Evolutionary conservation across 1,140 invertebrate species (phyloP).

Genomic region (Lordiphosa stackelbergi): DNA sequence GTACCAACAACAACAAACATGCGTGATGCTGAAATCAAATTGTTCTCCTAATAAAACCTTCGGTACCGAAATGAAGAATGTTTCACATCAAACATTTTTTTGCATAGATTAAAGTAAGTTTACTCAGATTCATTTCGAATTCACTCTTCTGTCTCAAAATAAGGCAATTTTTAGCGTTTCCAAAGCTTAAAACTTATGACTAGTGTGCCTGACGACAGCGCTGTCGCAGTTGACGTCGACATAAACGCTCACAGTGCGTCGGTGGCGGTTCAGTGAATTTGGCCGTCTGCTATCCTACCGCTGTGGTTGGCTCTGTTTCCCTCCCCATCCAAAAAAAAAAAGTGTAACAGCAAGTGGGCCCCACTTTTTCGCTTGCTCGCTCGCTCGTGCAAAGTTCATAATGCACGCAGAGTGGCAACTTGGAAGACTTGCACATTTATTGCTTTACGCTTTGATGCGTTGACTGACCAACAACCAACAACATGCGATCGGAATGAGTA

Average conservation of each 20-base stretch:
- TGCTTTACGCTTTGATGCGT: conserved; percentile 74
- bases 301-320: conserved; percentile 2
- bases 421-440: conserved; percentile 57
- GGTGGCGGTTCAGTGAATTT: conserved; percentile 49
- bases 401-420: conserved; percentile 57
- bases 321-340: conserved; percentile 24
- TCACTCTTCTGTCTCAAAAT: too few species aligned
- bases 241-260: conserved; percentile 22
- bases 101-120: too few species aligned
- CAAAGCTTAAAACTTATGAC: not conserved
- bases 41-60: too few species aligned
- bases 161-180: too few species aligned
- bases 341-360: conserved; percentile 22
- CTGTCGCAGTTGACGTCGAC: conserved; percentile 31
- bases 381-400: conserved; percentile 71
- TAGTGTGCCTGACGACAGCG: conserved; percentile 11
- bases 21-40: too few species aligned
- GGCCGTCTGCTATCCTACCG: conserved; percentile 18
- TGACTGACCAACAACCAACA: conserved; percentile 53
- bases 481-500: conserved; percentile 3
- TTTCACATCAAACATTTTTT: too few species aligned
- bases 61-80: too few species aligned
- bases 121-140: too few species aligned
- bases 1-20: too few species aligned
- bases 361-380: conserved; percentile 43